These are phyloP conservation scores for Fundulus diaphanus DNA, from an alignment of 2,797 vertebrate species.

Conservation along the genomic window DNA sequence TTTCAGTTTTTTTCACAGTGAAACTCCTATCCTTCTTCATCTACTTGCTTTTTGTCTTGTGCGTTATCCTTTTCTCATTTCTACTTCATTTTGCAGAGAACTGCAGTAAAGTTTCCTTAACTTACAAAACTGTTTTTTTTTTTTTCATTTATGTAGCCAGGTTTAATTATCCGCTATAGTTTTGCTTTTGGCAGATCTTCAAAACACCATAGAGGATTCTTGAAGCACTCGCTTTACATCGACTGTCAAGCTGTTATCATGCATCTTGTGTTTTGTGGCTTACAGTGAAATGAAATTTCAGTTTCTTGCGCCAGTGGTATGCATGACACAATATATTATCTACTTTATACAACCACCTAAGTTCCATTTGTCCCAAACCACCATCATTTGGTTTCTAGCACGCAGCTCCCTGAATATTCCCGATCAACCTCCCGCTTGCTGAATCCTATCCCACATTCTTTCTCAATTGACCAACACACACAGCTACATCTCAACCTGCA, in stretches of 20 bases:
- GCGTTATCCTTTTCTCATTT: slow-evolving; percentile 21
- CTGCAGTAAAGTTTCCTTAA: neutral
- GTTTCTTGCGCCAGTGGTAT: slow-evolving; percentile 33
- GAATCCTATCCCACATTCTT: slow-evolving; percentile 9
- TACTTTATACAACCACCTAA: slow-evolving; percentile 11
- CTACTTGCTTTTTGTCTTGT: slow-evolving; percentile 33
- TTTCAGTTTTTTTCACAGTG: slow-evolving; percentile 42
- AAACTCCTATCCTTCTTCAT: slow-evolving; percentile 27
- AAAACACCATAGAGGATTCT: neutral
- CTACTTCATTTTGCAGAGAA: slow-evolving; percentile 19
- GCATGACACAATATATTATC: slow-evolving; percentile 39
- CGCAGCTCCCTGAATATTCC: slow-evolving; percentile 7
- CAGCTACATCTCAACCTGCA: slow-evolving; percentile 22
- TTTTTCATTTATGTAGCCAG: neutral
- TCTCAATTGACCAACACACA: slow-evolving; percentile 28
- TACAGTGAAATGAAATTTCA: slow-evolving; percentile 33
- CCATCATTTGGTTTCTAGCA: slow-evolving; percentile 21
- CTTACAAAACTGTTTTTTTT: slow-evolving; percentile 13
- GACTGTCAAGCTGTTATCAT: slow-evolving; percentile 22
- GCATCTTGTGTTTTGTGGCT: slow-evolving; percentile 22
- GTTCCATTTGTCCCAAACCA: slow-evolving; percentile 29
- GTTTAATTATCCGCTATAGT: neutral
- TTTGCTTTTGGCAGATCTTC: slow-evolving; percentile 24
- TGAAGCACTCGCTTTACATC: neutral
- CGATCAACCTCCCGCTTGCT: neutral